Percentiles rank a stretch among this genome's conserved stretches.
Evolutionary conservation across 2,888 invertebrate species (phyloP).

Genomic region (Criorhina ranunculi): DNA sequence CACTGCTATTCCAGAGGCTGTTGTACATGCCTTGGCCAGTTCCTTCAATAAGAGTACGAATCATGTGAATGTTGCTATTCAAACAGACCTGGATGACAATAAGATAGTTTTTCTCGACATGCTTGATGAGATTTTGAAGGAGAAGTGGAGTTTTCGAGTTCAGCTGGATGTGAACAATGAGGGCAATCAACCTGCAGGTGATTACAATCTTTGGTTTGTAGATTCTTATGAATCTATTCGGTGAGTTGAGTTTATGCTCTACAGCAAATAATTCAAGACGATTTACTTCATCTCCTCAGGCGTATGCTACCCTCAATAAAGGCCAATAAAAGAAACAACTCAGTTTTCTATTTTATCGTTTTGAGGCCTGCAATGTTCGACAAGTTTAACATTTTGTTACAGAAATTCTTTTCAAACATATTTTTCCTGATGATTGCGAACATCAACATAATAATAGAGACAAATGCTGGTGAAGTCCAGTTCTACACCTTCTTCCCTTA

Average conservation of each 20-base stretch:
- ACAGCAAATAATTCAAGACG: not conserved
- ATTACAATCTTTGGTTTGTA: slow-evolving; percentile 29
- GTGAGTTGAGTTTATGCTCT: slow-evolving; percentile 3
- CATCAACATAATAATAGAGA: slow-evolving; percentile 11
- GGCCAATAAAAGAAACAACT: not conserved
- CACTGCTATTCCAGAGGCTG: not conserved
- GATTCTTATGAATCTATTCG: slow-evolving; percentile 32
- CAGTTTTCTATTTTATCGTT: slow-evolving; percentile 16
- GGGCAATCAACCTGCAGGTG: not conserved
- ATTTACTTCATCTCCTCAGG: not conserved
- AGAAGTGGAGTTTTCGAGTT: slow-evolving; percentile 2
- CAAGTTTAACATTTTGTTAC: not conserved
- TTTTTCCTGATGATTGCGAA: not conserved
- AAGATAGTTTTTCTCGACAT: slow-evolving; percentile 15
- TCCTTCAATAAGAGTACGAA: slow-evolving; percentile 3
- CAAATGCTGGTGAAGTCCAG: not conserved
- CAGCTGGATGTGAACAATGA: slow-evolving; percentile 35
- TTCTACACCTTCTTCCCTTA: slow-evolving; percentile 28
- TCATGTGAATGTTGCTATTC: not conserved
- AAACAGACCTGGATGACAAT: slow-evolving; percentile 1
- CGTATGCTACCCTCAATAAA: slow-evolving; percentile 3
- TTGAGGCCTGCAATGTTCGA: not conserved
- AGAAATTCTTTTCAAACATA: slow-evolving; percentile 15
- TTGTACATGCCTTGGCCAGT: not conserved
- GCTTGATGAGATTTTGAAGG: slow-evolving; percentile 16